Evolutionary conservation across 2,888 invertebrate species (phyloP), one percentile per base, ranked within the genome.

Genomic region (Lasioglossum villosulum): DNA sequence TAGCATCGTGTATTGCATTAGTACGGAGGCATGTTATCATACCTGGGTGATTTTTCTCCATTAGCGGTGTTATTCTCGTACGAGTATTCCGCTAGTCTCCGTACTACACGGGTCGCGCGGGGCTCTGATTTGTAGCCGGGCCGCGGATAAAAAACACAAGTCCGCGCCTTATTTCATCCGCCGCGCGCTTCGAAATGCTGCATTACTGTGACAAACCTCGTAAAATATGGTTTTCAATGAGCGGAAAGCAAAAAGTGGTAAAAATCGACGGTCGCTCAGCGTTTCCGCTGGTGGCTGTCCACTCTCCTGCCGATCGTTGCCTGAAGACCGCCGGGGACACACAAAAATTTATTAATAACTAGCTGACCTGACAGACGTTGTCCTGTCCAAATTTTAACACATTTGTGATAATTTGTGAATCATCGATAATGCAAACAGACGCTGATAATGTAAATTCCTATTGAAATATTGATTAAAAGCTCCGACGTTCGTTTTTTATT

Each of bases 1-100:
- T 84, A 84, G 76, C 85, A 84, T 83, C 90, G 90, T 88, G 90
- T 87, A 89, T 84, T 80, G 86, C 89, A 90, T 90, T 90, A 90
- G 90, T 86, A 82, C 90, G 88, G 79, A 90, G 89, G 90, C 90
- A 88, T 86, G 90, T 90, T 90, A 90, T 90, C 90, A 89, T 89
- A 90, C 89, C 90, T 88, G 90, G 89, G 83, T 86, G 89, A 90
- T 90, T 90, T 90, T 90, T 90, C 90, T 90, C 90, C 88, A 90
- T 90, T 90, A 90, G 88, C 68, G 86, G 86, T 83, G 90, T 89
- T 90, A 86, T 90, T 89, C 85, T 78, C 84, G 83, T 83, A 68
- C 89, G 89, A 81, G 86, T 79, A 84, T 87, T 84, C 88, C 80
- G 83, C 78, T 80, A 78, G 83, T 72, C 70, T 39, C 83, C 63